phyloP scores from a whole-genome alignment of 2,888 invertebrate species.

The Tenthredo livida region DNA sequence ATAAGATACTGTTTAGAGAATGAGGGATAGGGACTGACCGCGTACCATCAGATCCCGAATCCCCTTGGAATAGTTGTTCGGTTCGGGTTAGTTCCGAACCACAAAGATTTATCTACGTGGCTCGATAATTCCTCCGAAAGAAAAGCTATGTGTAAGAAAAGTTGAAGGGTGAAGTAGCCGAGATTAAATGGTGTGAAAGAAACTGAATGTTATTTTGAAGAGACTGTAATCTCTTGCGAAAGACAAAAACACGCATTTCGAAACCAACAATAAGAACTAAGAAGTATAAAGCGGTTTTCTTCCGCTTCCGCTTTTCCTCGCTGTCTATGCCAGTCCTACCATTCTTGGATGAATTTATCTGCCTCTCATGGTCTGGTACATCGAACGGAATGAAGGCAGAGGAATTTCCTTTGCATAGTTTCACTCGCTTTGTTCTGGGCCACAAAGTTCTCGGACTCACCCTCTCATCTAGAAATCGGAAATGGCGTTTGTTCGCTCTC shows the following conservation, averaged over 20 bases:
- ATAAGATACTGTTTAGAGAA: not conserved
- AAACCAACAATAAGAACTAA: not conserved
- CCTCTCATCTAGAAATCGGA: constrained; percentile 66
- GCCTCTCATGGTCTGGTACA: not conserved
- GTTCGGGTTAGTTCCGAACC: not conserved
- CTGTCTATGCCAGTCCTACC: not conserved
- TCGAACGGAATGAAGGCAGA: not conserved
- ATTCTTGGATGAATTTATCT: constrained; percentile 6
- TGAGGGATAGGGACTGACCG: constrained; percentile 24
- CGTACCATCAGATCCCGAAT: not conserved
- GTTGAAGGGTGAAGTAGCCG: not conserved
- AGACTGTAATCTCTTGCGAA: not conserved
- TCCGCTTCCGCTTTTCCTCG: not conserved
- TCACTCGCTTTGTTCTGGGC: not conserved
- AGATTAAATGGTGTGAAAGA: not conserved
- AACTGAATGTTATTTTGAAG: not conserved
- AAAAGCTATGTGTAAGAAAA: not conserved
- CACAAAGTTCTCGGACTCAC: constrained; percentile 32
- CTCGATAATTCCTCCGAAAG: not conserved
- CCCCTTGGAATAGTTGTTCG: constrained; percentile 10
- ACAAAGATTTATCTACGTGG: not conserved
- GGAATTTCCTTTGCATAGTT: constrained; percentile 40
- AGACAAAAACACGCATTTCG: constrained; percentile 5
- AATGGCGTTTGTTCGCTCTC: constrained; percentile 64
- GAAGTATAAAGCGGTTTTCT: not conserved